These are phyloP conservation scores for Nibea coibor DNA, from an alignment of 2,113 vertebrate genomes.

Conservation along the genomic window DNA sequence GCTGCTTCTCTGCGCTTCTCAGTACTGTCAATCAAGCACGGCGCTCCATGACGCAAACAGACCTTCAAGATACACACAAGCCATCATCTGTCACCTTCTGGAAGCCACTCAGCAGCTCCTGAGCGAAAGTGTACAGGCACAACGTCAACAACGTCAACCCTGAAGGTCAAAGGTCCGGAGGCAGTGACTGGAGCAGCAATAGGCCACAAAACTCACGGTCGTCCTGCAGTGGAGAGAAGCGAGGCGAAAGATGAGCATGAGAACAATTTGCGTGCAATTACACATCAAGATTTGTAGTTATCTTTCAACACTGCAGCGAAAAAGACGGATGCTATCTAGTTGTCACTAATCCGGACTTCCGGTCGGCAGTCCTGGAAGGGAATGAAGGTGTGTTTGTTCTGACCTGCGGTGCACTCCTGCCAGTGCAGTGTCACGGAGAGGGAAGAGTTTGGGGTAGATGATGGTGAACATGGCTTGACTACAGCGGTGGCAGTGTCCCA, in stretches of 20 bases:
- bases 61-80: constrained; percentile 1
- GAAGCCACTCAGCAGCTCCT: constrained; percentile 1
- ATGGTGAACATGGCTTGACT: constrained; percentile 98
- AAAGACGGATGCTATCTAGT: background rate
- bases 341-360: background rate
- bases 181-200: constrained; percentile 97
- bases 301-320: background rate
- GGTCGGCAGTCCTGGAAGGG: background rate
- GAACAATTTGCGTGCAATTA: background rate
- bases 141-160: constrained; percentile 80
- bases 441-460: constrained; percentile 96
- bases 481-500: constrained; percentile 97
- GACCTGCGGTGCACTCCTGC: constrained; percentile 95
- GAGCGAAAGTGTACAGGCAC: background rate
- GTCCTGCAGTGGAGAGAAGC: constrained; percentile 79
- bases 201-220: constrained; percentile 95
- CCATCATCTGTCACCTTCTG: background rate
- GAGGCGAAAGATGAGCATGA: background rate
- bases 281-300: background rate
- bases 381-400: constrained; percentile 26
- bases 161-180: constrained; percentile 94
- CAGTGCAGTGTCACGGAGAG: constrained; percentile 93
- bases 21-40: background rate
- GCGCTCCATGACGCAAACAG: background rate
- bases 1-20: background rate